Percentiles rank a stretch among this genome's conserved stretches.
phyloP scores from a whole-genome alignment of 2,113 vertebrate genomes.

The Piliocolobus tephrosceles region DNA sequence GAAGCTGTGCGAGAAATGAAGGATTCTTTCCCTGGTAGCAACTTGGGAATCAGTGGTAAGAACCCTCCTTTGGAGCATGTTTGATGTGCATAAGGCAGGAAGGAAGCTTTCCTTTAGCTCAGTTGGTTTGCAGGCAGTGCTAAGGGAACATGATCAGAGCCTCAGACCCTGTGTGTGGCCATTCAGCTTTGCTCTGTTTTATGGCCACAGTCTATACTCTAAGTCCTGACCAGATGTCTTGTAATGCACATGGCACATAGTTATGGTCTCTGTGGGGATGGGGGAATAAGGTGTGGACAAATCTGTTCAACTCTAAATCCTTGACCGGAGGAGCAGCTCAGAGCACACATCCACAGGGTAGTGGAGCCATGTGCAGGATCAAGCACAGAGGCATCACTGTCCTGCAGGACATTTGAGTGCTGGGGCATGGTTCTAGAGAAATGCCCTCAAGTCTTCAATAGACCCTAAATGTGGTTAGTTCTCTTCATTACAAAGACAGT shows the following conservation, averaged over 20 bases:
- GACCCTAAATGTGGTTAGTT: not conserved
- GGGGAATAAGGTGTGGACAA: slow-evolving; percentile 57
- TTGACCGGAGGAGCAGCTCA: not conserved
- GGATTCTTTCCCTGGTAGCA: slow-evolving; percentile 45
- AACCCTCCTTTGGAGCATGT: slow-evolving; percentile 14
- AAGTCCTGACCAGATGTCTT: slow-evolving; percentile 35
- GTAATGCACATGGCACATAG: not conserved
- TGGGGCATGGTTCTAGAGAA: not conserved
- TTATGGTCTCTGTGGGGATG: not conserved
- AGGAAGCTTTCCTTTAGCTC: slow-evolving; percentile 55
- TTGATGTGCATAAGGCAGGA: not conserved
- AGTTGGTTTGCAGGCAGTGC: slow-evolving; percentile 37
- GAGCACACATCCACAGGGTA: not conserved
- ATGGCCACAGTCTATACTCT: slow-evolving; percentile 3
- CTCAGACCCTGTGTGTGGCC: slow-evolving; percentile 57
- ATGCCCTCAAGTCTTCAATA: not conserved
- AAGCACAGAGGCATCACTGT: not conserved
- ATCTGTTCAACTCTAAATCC: slow-evolving; percentile 7
- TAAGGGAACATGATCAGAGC: not conserved
- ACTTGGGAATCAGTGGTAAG: not conserved
- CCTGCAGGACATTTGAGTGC: not conserved
- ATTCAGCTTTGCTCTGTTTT: slow-evolving; percentile 16
- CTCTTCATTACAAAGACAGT: not conserved
- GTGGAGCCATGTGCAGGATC: not conserved
- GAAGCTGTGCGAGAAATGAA: slow-evolving; percentile 5